Evolutionary conservation across 2,113 vertebrate species (phyloP).

Genomic region (Phocoena sinus): DNA sequence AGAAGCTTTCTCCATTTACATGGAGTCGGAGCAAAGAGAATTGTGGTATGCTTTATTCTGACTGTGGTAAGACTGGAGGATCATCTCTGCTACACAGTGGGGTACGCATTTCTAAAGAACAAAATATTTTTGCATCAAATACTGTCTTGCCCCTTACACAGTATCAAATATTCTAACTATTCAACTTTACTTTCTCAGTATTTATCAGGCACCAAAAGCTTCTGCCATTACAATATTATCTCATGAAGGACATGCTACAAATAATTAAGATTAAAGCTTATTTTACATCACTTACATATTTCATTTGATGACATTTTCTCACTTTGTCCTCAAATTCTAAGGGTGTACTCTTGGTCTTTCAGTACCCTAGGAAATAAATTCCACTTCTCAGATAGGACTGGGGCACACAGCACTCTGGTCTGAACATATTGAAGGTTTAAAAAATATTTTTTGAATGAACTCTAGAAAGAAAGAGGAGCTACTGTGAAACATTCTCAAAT

Average conservation of each 20-base stretch:
- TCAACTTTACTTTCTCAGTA: background rate
- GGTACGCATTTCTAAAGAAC: background rate
- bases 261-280: slow-evolving; percentile 2
- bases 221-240: background rate
- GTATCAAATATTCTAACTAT: background rate
- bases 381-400: background rate
- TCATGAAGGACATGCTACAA: slow-evolving; percentile 10
- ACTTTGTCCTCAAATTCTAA: background rate
- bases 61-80: background rate
- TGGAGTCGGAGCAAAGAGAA: slow-evolving; percentile 3
- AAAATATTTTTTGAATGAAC: background rate
- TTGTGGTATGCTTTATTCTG: background rate
- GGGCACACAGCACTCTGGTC: background rate
- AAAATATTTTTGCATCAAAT: slow-evolving; percentile 27
- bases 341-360: background rate
- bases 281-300: slow-evolving; percentile 23
- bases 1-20: slow-evolving; percentile 21
- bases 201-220: slow-evolving; percentile 1
- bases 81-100: background rate
- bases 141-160: background rate
- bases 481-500: background rate
- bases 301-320: background rate
- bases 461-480: background rate
- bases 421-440: background rate
- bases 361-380: background rate